phyloP scores from a whole-genome alignment of 1,140 invertebrate genomes.

The Hesperophylax magnus region DNA sequence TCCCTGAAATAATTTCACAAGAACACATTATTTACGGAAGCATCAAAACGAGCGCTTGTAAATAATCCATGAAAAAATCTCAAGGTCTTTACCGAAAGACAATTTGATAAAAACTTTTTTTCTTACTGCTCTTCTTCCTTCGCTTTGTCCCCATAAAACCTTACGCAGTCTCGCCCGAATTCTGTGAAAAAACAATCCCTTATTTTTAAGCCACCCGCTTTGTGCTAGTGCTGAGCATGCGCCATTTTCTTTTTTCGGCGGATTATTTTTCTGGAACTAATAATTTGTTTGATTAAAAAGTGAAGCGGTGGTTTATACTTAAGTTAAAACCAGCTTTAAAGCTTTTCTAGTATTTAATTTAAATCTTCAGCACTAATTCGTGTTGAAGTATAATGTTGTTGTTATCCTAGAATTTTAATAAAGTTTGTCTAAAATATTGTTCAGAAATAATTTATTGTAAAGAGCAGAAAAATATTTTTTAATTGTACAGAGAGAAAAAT shows the following conservation, averaged over 20 bases:
- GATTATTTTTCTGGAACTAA: too few species aligned
- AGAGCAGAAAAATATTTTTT: too few species aligned
- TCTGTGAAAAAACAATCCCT: constrained; percentile 20
- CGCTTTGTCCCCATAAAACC: constrained; percentile 16
- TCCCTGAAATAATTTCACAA: background rate
- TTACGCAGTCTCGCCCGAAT: constrained; percentile 17
- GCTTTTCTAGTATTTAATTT: too few species aligned
- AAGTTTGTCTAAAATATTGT: too few species aligned
- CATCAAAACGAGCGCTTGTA: constrained; percentile 4
- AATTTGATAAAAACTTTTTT: constrained; percentile 30
- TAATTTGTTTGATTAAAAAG: too few species aligned
- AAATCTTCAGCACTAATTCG: too few species aligned
- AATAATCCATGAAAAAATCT: constrained; percentile 16
- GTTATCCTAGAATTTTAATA: too few species aligned
- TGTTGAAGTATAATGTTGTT: too few species aligned
- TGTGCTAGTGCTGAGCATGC: constrained; percentile 2
- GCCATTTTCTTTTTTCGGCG: background rate
- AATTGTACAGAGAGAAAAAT: too few species aligned
- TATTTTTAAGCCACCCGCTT: constrained; percentile 10
- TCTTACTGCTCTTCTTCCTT: background rate
- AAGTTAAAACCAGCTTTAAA: too few species aligned
- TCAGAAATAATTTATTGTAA: too few species aligned
- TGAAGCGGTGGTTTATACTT: too few species aligned
- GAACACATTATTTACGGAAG: background rate
- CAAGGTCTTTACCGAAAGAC: constrained; percentile 12